phyloP scores from a whole-genome alignment of 2,113 vertebrate genomes.

The Oncorhynchus keta region DNA sequence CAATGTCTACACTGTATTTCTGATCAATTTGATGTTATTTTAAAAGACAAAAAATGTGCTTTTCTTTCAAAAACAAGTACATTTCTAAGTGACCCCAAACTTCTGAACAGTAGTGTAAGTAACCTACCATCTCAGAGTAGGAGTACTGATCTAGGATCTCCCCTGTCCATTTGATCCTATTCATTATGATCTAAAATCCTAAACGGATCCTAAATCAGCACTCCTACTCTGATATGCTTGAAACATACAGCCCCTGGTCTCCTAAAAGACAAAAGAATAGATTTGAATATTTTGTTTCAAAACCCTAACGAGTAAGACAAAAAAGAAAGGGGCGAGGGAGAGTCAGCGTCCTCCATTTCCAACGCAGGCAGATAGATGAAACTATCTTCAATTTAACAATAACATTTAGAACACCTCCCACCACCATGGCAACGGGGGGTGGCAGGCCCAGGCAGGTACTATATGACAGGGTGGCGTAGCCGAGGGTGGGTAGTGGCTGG shows the following conservation, averaged over 20 bases:
- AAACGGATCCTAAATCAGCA: background rate
- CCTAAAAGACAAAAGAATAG: background rate
- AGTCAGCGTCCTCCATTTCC: background rate
- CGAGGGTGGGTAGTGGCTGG: background rate
- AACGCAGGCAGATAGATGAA: background rate
- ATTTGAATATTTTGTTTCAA: background rate
- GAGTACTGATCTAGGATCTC: no score
- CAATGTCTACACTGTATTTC: no score
- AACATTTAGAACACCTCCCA: constrained; percentile 10
- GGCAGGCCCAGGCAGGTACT: background rate
- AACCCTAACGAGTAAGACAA: background rate
- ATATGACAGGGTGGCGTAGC: constrained; percentile 27
- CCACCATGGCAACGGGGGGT: constrained; percentile 1
- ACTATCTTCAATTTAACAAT: constrained; percentile 6
- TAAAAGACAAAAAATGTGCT: no score
- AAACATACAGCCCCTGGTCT: no score
- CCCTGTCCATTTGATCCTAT: no score
- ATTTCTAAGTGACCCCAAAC: no score
- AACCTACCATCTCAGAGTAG: no score
- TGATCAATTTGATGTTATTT: no score
- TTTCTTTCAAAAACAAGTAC: no score
- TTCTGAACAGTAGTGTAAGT: no score
- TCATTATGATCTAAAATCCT: no score
- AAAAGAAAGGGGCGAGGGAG: background rate
- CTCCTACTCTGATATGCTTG: no score